A percentile compares a stretch with the other conserved stretches of the same genome.
Evolutionary conservation across 2,797 vertebrate species (phyloP).

Genomic region (Darevskia nairensis): DNA sequence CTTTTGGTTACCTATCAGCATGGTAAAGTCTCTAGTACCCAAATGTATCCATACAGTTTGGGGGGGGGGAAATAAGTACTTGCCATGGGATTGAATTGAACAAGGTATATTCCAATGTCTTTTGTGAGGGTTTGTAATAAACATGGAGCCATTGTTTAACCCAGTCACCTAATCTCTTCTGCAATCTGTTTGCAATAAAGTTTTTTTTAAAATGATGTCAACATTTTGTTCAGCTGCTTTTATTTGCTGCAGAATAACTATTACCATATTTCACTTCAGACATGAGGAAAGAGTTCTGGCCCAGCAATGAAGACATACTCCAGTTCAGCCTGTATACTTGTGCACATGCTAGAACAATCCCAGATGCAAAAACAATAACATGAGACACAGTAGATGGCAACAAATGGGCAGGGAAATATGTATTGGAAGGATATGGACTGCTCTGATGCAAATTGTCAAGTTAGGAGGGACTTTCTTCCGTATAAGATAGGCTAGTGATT

Average conservation of each 20-base stretch:
- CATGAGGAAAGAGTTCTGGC: not conserved
- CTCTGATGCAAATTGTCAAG: not conserved
- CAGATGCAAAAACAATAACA: not conserved
- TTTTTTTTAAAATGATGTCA: not conserved
- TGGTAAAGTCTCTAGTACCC: not conserved
- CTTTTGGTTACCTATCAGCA: not conserved
- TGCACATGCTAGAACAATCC: not conserved
- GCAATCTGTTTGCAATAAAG: not conserved
- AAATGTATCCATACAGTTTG: not conserved
- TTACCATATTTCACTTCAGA: not conserved
- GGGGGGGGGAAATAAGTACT: not conserved
- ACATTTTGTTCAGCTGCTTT: not conserved
- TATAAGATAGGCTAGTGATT: not conserved
- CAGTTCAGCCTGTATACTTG: not conserved
- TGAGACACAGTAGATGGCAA: not conserved
- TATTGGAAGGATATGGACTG: not conserved
- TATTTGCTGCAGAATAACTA: not conserved
- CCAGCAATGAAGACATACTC: slow-evolving; percentile 10
- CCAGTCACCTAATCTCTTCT: slow-evolving; percentile 3
- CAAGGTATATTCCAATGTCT: not conserved
- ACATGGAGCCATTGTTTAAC: not conserved
- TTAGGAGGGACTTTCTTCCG: no score
- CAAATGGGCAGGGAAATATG: not conserved
- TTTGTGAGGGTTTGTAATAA: not conserved
- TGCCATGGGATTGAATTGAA: not conserved